A percentile compares a stretch with the other conserved stretches of the same genome.
Conservation (phyloP, 2,113 vertebrate genomes). For the Myotis yumanensis region DNA sequence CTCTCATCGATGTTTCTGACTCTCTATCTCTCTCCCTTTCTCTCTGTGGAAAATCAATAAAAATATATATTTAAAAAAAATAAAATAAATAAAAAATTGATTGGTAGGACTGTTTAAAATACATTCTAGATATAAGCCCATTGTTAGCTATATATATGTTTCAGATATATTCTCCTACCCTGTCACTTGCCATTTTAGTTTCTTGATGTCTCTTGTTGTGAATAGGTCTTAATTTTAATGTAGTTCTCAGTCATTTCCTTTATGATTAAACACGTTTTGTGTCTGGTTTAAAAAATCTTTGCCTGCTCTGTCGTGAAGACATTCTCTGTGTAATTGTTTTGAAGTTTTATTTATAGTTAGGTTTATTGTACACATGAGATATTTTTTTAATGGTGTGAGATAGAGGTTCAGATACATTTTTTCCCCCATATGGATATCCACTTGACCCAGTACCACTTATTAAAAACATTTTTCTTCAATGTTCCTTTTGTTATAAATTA, state of each 20-base stretch:
- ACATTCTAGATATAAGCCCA: neutral
- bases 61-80: too few species aligned
- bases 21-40: too few species aligned
- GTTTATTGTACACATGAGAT: neutral
- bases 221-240: neutral
- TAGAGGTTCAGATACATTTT: neutral
- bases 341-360: conserved; percentile 32
- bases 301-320: neutral
- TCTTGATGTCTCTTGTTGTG: neutral
- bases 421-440: neutral
- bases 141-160: neutral
- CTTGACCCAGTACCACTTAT: neutral
- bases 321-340: neutral
- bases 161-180: neutral
- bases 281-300: neutral
- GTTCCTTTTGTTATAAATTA: neutral
- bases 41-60: too few species aligned
- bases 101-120: neutral
- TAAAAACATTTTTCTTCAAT: conserved; percentile 1
- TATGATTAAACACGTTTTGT: neutral
- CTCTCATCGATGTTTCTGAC: too few species aligned
- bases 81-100: too few species aligned
- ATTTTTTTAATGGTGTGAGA: neutral
- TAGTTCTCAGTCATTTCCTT: neutral
- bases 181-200: neutral